Conservation (phyloP, 2,888 invertebrate genomes). For the Isoperla grammatica region DNA sequence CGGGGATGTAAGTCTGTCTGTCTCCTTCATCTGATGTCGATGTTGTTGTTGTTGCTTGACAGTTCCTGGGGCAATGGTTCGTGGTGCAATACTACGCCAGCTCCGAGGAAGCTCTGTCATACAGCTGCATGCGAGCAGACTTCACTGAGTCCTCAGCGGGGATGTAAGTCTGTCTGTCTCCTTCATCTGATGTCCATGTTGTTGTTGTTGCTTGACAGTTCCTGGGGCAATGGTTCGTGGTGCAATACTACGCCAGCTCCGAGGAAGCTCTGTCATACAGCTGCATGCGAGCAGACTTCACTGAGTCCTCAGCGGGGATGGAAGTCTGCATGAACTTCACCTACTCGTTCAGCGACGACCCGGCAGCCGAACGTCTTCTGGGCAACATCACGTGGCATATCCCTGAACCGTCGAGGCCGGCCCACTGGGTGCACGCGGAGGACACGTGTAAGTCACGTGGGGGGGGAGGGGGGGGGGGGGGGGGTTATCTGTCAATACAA, state of each 20-base stretch:
- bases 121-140: slow-evolving; percentile 78
- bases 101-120: slow-evolving; percentile 78
- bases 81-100: slow-evolving; percentile 86
- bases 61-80: slow-evolving; percentile 80
- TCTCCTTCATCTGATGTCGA: too few relatives aligned
- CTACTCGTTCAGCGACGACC: slow-evolving; percentile 80
- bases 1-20: too few relatives aligned
- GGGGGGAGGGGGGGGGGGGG: too few relatives aligned
- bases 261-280: slow-evolving; percentile 80
- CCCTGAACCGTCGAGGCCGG: slow-evolving; percentile 64
- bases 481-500: too few relatives aligned
- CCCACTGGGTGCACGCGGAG: slow-evolving; percentile 84
- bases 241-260: slow-evolving; percentile 84
- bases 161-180: too few relatives aligned
- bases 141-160: slow-evolving; percentile 52
- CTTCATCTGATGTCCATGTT: too few relatives aligned
- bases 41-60: too few relatives aligned
- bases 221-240: slow-evolving; percentile 78
- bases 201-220: too few relatives aligned
- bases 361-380: slow-evolving; percentile 67
- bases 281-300: slow-evolving; percentile 75
- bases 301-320: slow-evolving; percentile 48
- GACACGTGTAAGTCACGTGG: slow-evolving; percentile 62
- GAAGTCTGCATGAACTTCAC: slow-evolving; percentile 85
- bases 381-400: slow-evolving; percentile 87